phyloP scores from a whole-genome alignment of 2,797 vertebrate species.

The Heterohyrax brucei region DNA sequence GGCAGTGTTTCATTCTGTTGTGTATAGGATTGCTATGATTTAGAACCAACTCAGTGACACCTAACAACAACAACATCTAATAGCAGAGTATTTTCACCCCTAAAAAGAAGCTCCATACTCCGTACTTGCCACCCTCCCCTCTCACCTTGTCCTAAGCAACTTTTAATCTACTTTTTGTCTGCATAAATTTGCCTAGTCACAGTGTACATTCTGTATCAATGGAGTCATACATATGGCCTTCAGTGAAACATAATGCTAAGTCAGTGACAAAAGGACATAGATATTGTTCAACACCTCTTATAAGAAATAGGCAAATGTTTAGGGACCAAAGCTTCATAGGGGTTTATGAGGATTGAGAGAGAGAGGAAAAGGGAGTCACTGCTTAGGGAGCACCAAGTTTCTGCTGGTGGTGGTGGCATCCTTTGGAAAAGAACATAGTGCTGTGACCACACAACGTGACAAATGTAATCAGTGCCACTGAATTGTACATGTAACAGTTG shows the following conservation, averaged over 20 bases:
- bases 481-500: background rate
- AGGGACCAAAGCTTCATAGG: too few species aligned
- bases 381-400: too few species aligned
- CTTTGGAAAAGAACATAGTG: background rate
- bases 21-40: too few species aligned
- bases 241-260: background rate
- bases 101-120: background rate
- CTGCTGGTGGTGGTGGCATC: background rate
- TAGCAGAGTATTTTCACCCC: constrained; percentile 16
- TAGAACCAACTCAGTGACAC: too few species aligned
- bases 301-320: background rate
- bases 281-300: background rate
- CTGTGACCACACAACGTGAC: background rate
- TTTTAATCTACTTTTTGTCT: background rate
- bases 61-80: background rate
- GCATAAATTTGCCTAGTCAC: background rate
- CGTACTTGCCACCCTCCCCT: background rate
- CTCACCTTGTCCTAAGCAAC: background rate
- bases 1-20: too few species aligned
- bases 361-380: too few species aligned
- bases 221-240: background rate
- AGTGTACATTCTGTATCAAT: background rate
- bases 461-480: background rate
- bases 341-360: too few species aligned
- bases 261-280: background rate